A percentile compares a stretch with the other conserved stretches of the same genome.
Evolutionary conservation across 1,140 invertebrate species (phyloP).

Genomic region (Bombus sylvicola): DNA sequence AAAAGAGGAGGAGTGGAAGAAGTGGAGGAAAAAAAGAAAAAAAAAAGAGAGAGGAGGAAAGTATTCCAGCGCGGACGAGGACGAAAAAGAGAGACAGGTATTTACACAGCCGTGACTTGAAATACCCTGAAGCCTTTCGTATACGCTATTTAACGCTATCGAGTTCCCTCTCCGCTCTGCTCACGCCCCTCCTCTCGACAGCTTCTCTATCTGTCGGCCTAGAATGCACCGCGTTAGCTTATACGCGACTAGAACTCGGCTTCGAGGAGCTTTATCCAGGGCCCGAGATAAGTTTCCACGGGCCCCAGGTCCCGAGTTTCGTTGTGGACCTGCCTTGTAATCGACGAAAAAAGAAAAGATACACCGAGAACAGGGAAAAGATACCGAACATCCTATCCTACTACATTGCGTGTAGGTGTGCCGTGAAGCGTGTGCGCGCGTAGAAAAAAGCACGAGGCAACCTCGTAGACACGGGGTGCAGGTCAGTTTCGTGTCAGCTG

Average conservation of each 20-base stretch:
- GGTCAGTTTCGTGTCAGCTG: conserved; percentile 73
- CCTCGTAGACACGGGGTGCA: conserved; percentile 55
- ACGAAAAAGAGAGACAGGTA: conserved; percentile 8
- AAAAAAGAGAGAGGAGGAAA: not conserved
- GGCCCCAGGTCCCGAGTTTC: conserved; percentile 34
- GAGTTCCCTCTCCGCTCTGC: conserved; percentile 33
- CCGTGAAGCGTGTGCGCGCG: conserved; percentile 21
- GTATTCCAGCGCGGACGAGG: not conserved
- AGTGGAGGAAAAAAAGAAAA: too few relatives aligned
- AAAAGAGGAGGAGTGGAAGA: too few relatives aligned
- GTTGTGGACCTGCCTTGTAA: not conserved
- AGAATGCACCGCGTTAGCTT: conserved; percentile 51
- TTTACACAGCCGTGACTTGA: conserved; percentile 30
- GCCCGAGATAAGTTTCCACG: conserved; percentile 49
- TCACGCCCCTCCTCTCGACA: conserved; percentile 1
- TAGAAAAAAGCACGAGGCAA: conserved; percentile 55
- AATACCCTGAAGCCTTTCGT: conserved; percentile 29
- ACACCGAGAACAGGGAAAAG: not conserved
- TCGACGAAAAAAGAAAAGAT: not conserved
- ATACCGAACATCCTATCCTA: not conserved
- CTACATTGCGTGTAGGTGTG: conserved; percentile 1
- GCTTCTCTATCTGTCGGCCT: conserved; percentile 57
- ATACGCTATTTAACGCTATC: conserved; percentile 48
- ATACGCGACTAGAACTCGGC: conserved; percentile 48
- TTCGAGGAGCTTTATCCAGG: conserved; percentile 39